phyloP scores from a whole-genome alignment of 2,113 vertebrate genomes.

The Cynoglossus semilaevis region DNA sequence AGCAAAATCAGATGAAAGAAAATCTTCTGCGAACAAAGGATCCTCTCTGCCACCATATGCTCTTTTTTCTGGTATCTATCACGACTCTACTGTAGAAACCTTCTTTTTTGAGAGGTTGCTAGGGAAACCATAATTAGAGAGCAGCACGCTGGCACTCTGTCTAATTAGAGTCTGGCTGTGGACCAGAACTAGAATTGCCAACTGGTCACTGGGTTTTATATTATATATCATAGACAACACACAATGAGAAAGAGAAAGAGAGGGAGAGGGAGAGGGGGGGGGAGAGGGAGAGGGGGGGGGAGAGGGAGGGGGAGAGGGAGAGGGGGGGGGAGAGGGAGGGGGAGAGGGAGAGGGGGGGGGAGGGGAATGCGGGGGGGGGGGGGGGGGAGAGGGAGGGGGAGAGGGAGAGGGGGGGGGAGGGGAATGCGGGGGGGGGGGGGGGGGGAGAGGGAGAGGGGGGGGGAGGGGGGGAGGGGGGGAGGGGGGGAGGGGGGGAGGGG shows the following conservation, averaged over 20 bases:
- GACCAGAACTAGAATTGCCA: constrained; percentile 36
- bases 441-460: constrained; percentile 1
- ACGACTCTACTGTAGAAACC: constrained; percentile 5
- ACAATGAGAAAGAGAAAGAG: background rate
- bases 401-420: constrained; percentile 3
- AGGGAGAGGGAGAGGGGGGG: background rate
- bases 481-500: background rate
- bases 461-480: constrained; percentile 2
- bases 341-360: constrained; percentile 5
- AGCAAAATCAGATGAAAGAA: too few species aligned
- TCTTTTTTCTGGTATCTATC: constrained; percentile 14
- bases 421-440: too few species aligned
- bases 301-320: constrained; percentile 8
- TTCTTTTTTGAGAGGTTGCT: constrained; percentile 43
- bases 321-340: background rate
- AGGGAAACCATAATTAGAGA: constrained; percentile 56
- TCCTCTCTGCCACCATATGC: background rate
- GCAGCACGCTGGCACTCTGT: constrained; percentile 35
- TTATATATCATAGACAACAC: constrained; percentile 19
- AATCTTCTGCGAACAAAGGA: background rate
- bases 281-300: too few species aligned
- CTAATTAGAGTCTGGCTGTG: constrained; percentile 47
- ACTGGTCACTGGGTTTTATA: constrained; percentile 34
- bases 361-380: constrained; percentile 11
- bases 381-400: constrained; percentile 2